phyloP scores from a whole-genome alignment of 2,113 vertebrate species.

The Dendropsophus ebraccatus region DNA sequence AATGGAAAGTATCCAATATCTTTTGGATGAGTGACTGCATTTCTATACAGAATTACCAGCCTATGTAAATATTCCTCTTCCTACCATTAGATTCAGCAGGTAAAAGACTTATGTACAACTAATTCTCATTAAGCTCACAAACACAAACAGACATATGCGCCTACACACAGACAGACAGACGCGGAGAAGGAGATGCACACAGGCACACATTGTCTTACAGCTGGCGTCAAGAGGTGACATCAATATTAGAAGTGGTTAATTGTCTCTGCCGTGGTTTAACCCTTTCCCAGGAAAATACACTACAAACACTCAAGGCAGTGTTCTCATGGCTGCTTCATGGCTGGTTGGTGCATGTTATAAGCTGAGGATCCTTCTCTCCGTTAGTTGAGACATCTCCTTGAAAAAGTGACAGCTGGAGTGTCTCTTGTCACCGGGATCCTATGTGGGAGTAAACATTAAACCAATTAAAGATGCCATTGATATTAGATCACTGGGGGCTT shows the following conservation, averaged over 20 bases:
- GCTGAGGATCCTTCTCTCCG: neutral
- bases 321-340: neutral
- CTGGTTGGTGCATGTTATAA: neutral
- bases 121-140: constrained; percentile 25
- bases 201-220: constrained; percentile 35
- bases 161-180: constrained; percentile 26
- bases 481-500: neutral
- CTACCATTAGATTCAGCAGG: neutral
- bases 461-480: neutral
- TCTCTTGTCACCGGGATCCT: neutral
- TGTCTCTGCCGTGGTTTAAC: constrained; percentile 35
- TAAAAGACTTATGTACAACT: neutral
- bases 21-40: neutral
- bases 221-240: constrained; percentile 35
- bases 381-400: neutral
- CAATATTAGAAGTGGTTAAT: constrained; percentile 29
- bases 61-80: neutral
- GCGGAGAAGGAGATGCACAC: constrained; percentile 8
- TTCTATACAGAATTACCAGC: neutral
- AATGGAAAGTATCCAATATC: no score
- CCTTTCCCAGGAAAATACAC: neutral
- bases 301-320: neutral
- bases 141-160: constrained; percentile 1
- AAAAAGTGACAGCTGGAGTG: neutral
- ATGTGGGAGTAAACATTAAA: constrained; percentile 3